These are phyloP conservation scores for Sciaenops ocellatus DNA, from an alignment of 2,797 vertebrate genomes.

Conservation along the genomic window DNA sequence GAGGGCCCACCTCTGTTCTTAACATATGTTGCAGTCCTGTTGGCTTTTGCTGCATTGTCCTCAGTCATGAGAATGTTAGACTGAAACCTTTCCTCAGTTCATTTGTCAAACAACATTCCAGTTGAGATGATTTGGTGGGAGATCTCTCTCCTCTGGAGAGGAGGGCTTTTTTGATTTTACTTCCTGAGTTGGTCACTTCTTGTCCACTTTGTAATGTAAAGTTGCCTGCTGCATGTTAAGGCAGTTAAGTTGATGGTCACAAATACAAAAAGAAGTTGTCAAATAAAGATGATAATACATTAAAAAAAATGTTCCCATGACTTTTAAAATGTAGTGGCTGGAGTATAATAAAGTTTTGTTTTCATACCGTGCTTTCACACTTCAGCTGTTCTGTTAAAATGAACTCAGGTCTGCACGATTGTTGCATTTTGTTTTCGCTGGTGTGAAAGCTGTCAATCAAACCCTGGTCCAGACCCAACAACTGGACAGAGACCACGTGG, in stretches of 20 bases:
- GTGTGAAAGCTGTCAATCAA: too few species aligned
- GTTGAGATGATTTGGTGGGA: slow-evolving; percentile 14
- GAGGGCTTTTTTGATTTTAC: neutral
- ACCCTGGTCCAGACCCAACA: too few species aligned
- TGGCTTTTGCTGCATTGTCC: neutral
- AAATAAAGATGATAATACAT: neutral
- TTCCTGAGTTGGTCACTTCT: neutral
- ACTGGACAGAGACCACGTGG: too few species aligned
- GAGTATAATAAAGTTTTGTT: neutral
- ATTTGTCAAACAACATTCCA: slow-evolving; percentile 5
- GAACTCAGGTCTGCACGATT: too few species aligned
- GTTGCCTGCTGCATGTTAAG: neutral
- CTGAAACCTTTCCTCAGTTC: neutral
- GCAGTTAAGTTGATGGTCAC: neutral
- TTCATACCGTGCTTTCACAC: neutral
- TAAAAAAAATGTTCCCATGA: neutral
- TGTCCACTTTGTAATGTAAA: slow-evolving; percentile 3
- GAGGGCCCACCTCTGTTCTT: neutral
- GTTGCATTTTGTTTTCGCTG: too few species aligned
- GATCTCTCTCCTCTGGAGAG: neutral
- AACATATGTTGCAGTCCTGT: neutral
- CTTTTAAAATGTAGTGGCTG: neutral
- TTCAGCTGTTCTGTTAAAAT: too few species aligned
- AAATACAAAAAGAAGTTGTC: neutral
- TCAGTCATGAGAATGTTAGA: neutral